phyloP scores from a whole-genome alignment of 2,113 vertebrate genomes.

The Pedetes capensis region DNA sequence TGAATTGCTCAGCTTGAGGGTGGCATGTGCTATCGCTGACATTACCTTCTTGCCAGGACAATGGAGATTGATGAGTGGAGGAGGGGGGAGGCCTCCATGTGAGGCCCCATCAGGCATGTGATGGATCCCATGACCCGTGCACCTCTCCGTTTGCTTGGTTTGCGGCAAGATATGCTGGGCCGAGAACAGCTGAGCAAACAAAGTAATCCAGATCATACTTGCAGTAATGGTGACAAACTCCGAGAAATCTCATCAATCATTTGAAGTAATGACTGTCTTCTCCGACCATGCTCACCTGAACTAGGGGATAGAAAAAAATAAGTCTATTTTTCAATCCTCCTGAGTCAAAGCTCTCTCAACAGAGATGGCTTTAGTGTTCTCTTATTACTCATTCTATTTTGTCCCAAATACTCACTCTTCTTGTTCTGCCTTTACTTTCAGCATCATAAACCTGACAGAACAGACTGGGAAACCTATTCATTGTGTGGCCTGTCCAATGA shows the following conservation, averaged over 20 bases:
- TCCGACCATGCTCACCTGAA: slow-evolving; percentile 10
- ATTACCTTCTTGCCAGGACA: background rate
- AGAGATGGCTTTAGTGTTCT: slow-evolving; percentile 11
- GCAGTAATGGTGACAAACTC: slow-evolving; percentile 14
- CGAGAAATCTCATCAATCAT: slow-evolving; percentile 23
- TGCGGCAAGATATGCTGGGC: background rate
- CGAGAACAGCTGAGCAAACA: slow-evolving; percentile 28
- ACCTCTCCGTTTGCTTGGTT: background rate
- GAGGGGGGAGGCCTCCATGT: too few relatives aligned
- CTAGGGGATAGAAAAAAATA: background rate
- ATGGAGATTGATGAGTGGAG: slow-evolving; percentile 48
- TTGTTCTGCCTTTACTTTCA: background rate
- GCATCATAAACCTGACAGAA: slow-evolving; percentile 42
- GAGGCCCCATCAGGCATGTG: background rate
- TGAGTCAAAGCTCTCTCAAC: background rate
- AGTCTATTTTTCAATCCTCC: background rate
- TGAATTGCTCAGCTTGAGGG: background rate
- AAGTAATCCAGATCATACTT: background rate
- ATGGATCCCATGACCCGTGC: background rate
- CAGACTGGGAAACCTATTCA: background rate
- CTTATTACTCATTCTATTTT: slow-evolving; percentile 15
- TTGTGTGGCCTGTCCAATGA: slow-evolving; percentile 36
- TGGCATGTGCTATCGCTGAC: background rate
- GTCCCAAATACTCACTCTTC: background rate
- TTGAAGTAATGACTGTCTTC: slow-evolving; percentile 10